These are phyloP conservation scores for Cylas formicarius DNA, from an alignment of 1,140 invertebrate species.

Conservation along the genomic window DNA sequence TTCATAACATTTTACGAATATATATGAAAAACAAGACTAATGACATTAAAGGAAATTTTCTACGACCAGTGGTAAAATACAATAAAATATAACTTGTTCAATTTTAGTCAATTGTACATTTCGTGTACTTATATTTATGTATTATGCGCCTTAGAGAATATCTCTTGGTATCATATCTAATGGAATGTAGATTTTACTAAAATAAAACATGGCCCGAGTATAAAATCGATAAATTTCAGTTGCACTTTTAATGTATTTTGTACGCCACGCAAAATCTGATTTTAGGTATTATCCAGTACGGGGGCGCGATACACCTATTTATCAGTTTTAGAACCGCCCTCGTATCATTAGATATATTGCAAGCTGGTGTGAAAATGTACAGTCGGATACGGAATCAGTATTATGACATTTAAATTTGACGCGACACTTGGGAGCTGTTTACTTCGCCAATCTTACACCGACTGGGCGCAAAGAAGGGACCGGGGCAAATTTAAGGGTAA, in stretches of 20 bases:
- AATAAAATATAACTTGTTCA: no score
- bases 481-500: constrained; percentile 36
- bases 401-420: constrained; percentile 40
- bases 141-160: no score
- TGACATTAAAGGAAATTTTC: no score
- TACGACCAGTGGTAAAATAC: no score
- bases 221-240: background rate
- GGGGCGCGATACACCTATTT: no score
- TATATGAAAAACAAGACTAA: no score
- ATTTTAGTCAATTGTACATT: no score
- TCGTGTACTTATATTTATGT: no score
- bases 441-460: constrained; percentile 38
- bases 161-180: no score
- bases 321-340: background rate
- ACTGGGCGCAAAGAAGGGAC: constrained; percentile 20
- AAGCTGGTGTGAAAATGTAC: background rate
- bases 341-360: background rate
- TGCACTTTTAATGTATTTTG: background rate
- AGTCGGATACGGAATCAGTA: constrained; percentile 26
- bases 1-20: no score
- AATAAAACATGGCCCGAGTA: background rate
- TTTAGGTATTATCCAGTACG: no score
- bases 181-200: no score
- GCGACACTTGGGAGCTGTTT: constrained; percentile 37
- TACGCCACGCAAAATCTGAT: background rate